Evolutionary conservation across 2,113 vertebrate genomes (phyloP).

Genomic region (Lasiurus borealis): DNA sequence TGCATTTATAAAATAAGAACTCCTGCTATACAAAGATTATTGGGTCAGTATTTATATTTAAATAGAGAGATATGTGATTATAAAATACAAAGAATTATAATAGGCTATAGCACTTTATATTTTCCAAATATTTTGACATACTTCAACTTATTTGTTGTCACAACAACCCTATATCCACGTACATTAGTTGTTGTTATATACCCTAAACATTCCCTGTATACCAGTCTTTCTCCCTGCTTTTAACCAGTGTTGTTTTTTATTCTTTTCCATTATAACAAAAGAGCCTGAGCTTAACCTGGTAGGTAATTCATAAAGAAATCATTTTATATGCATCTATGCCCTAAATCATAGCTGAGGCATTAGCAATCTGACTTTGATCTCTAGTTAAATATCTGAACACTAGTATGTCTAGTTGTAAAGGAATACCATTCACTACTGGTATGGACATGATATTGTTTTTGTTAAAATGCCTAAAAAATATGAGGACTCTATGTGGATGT

Average conservation of each 20-base stretch:
- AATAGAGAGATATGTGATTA: background rate
- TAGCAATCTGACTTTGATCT: background rate
- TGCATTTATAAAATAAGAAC: conserved; percentile 31
- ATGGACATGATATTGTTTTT: background rate
- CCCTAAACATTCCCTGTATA: background rate
- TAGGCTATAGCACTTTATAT: background rate
- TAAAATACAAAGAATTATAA: conserved; percentile 38
- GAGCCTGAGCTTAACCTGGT: background rate
- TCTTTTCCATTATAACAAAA: background rate
- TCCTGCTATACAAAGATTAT: background rate
- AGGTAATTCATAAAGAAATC: background rate
- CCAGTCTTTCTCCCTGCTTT: background rate
- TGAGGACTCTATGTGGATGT: background rate
- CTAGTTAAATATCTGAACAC: background rate
- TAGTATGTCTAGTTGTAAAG: background rate
- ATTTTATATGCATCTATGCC: background rate
- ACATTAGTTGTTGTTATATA: background rate
- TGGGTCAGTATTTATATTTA: conserved; percentile 36
- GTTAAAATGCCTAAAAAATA: background rate
- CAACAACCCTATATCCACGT: background rate
- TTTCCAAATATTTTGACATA: background rate
- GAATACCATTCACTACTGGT: background rate
- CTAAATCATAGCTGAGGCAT: background rate
- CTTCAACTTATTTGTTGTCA: background rate
- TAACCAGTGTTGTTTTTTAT: background rate